These are phyloP conservation scores for Chanos chanos DNA, from an alignment of 2,797 vertebrate species.

Conservation along the genomic window DNA sequence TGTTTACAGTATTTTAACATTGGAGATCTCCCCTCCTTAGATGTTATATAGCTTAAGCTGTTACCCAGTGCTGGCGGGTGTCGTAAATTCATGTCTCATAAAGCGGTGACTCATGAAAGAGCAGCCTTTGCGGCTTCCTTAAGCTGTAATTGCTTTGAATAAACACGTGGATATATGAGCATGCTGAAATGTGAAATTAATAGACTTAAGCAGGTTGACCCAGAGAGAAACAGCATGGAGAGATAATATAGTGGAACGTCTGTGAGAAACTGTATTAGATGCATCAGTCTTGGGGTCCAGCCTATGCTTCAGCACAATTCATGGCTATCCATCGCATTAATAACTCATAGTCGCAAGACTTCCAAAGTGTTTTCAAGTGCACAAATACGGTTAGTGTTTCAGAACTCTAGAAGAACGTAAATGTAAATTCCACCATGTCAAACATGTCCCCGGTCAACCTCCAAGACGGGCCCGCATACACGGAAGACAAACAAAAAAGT, in stretches of 20 bases:
- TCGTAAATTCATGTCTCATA: conserved; percentile 41
- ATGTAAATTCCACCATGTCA: no score
- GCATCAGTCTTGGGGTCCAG: neutral
- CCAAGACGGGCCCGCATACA: conserved; percentile 22
- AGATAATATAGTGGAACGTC: conserved; percentile 7
- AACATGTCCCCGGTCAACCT: no score
- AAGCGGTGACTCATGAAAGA: conserved; percentile 41
- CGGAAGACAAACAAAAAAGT: neutral
- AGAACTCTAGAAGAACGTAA: no score
- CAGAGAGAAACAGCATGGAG: neutral
- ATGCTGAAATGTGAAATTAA: conserved; percentile 37
- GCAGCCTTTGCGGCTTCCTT: conserved; percentile 26
- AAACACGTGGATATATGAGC: conserved; percentile 43
- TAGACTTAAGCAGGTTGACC: conserved; percentile 12
- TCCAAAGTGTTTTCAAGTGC: no score
- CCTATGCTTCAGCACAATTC: neutral
- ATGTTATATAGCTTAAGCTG: neutral
- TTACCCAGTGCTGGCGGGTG: neutral
- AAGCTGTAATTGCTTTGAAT: conserved; percentile 46
- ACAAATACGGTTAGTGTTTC: no score
- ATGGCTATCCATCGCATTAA: neutral
- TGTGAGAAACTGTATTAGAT: neutral
- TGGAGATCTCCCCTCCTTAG: neutral
- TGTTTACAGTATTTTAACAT: neutral
- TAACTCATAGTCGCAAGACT: no score